Base-by-base conservation (phyloP, 2,797 vertebrate genomes). In the Sebastes alutus region DNA sequence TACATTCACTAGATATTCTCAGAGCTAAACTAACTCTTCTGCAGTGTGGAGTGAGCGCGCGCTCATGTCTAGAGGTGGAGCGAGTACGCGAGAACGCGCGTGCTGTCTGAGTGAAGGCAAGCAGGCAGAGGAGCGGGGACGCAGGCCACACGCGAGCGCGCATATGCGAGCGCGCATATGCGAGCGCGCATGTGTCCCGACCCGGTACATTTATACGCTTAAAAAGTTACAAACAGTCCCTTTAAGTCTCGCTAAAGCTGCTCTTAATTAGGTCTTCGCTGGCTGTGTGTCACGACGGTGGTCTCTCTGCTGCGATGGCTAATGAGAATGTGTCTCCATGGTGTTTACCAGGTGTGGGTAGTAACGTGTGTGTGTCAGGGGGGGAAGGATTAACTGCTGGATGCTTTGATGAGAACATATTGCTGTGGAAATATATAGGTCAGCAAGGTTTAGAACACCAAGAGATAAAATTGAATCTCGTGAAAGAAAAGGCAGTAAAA, bases 261-360 rank as follows among this genome's bases (percentile, higher is more conserved):
- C 25, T 49, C 35, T 66, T 82, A 80, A 89, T 82, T 59, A 79
- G 65, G 74, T 73, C 60, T 56, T 78, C 30, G 16, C 33, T 42
- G 30, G 14, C 46, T 68, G 66, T 70, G 60, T 70, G 56, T 81
- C 66, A 85, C 22, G 11, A 4, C 9, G 3, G 74, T 49, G 54
- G 22, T 59, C 25, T 63, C 61, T 71, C 38, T 42, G 25, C 42
- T 69, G 49, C n/a, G 2, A 52, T 11, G 32, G 29, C 69, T 81
- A 84, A 89, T 88, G 61, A 78, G 75, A 79, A 63, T 56, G 42
- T 68, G 52, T 88, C 38, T 46, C 62, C 58, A 16, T 16, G 27
- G 54, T 81, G 68, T 86, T 85, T 75, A 75, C 52, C 35, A 66
- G 54, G 30, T 80, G 76, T 67, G 33, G 12, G 23, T 71, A 72